Conservation (phyloP, 2,113 vertebrate genomes). For the Heterochromis multidens region DNA sequence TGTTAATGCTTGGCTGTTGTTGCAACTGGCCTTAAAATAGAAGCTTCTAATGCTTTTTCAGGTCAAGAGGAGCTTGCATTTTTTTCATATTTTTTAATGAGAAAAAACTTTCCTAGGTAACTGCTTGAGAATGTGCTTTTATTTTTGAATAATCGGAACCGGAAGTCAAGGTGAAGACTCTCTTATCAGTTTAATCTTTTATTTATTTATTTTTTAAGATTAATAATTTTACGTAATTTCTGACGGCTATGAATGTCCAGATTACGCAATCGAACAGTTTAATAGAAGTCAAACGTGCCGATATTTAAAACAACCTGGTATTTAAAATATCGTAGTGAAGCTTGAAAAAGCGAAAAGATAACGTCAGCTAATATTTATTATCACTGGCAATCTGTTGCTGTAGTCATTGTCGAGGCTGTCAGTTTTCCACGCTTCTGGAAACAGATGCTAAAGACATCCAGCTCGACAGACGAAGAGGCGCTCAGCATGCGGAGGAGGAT, state of each 20-base stretch:
- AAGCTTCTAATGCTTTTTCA: neutral
- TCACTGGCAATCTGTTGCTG: neutral
- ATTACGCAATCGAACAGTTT: neutral
- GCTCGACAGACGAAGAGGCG: neutral
- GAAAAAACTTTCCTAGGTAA: neutral
- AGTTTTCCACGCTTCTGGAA: neutral
- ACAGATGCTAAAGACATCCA: neutral
- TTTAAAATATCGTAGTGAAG: neutral
- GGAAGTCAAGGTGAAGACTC: neutral
- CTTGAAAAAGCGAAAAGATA: neutral
- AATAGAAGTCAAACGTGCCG: neutral
- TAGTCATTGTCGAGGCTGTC: neutral
- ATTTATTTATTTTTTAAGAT: neutral
- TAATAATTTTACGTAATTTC: neutral
- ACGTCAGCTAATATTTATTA: neutral
- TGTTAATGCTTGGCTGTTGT: slow-evolving; percentile 51
- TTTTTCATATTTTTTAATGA: neutral
- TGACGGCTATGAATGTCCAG: rapidly evolving
- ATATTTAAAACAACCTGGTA: neutral
- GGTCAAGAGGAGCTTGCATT: neutral
- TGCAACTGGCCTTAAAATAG: slow-evolving; percentile 26
- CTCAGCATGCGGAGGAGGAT: neutral
- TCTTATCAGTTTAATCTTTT: neutral
- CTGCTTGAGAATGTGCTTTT: slow-evolving; percentile 7
- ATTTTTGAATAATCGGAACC: neutral